Percentiles rank a stretch among this genome's conserved stretches.
phyloP scores from a whole-genome alignment of 1,140 invertebrate genomes.

The Trichonephila clavata region DNA sequence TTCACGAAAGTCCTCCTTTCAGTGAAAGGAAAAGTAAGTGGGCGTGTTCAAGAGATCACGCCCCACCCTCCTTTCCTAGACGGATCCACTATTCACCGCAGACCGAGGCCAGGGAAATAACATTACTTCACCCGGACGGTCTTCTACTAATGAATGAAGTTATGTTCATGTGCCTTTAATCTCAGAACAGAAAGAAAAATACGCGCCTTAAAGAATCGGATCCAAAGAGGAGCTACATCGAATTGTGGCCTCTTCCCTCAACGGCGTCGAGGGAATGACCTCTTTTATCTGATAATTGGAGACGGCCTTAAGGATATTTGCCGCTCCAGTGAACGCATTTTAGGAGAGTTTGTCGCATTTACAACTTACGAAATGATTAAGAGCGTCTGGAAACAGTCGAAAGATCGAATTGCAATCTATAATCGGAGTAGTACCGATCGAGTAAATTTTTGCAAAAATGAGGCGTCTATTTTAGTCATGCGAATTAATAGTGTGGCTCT shows the following conservation, averaged over 20 bases:
- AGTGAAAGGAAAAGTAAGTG: constrained; percentile 30
- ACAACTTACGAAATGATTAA: neutral
- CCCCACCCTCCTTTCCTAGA: constrained; percentile 13
- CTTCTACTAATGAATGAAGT: constrained; percentile 73
- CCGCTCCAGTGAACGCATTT: neutral
- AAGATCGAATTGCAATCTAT: too few relatives aligned
- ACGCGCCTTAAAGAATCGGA: constrained; percentile 31
- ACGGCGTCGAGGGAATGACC: neutral
- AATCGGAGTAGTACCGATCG: too few relatives aligned
- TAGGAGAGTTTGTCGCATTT: neutral
- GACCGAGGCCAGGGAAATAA: constrained; percentile 52
- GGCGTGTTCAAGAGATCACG: constrained; percentile 47
- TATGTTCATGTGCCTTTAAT: constrained; percentile 65
- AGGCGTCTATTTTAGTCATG: too few relatives aligned
- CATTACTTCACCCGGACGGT: constrained; percentile 52
- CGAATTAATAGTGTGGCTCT: too few relatives aligned
- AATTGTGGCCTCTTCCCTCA: constrained; percentile 23
- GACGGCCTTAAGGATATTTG: neutral
- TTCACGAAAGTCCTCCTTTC: neutral
- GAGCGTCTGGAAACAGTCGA: neutral
- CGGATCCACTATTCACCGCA: constrained; percentile 29
- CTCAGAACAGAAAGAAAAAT: constrained; percentile 41
- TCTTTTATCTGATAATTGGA: constrained; percentile 36
- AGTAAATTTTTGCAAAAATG: too few relatives aligned
- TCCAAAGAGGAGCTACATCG: constrained; percentile 10